Conservation (phyloP, 2,888 invertebrate genomes). For the Conus canariensis region DNA sequence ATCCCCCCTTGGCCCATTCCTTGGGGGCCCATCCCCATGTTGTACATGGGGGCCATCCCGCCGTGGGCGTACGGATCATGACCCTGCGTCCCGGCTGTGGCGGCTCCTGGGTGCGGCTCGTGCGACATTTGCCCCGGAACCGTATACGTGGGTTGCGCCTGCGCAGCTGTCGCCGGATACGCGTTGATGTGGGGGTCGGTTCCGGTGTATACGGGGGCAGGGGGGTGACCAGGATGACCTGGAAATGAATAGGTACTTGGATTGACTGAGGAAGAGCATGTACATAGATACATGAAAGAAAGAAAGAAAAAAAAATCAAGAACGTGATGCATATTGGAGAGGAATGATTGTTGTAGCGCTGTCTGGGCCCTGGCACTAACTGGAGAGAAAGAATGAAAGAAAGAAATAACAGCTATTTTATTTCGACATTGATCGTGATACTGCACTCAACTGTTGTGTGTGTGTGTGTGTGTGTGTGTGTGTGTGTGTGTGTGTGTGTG, state of each 20-base stretch:
- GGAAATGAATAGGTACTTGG: neutral
- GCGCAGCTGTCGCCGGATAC: neutral
- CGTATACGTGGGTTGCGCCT: neutral
- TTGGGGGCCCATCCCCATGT: neutral
- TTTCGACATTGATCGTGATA: no score
- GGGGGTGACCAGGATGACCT: neutral
- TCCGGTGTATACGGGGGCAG: neutral
- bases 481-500: constrained; percentile 18
- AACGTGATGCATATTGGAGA: no score
- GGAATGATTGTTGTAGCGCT: no score
- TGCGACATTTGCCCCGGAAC: neutral
- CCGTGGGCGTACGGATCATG: neutral
- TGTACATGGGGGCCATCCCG: neutral
- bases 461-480: constrained; percentile 9
- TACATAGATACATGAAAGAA: no score
- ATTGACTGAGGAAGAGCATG: no score
- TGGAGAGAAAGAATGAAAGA: no score
- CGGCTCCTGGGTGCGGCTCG: neutral
- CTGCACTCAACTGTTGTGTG: neutral
- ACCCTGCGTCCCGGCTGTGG: neutral
- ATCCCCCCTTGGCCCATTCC: neutral
- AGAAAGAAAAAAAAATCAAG: no score
- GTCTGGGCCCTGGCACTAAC: no score
- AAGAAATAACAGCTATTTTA: no score
- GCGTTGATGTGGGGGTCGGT: neutral